A percentile compares a stretch with the other conserved stretches of the same genome.
phyloP scores from a whole-genome alignment of 1,140 invertebrate species.

The Drosophila lini region DNA sequence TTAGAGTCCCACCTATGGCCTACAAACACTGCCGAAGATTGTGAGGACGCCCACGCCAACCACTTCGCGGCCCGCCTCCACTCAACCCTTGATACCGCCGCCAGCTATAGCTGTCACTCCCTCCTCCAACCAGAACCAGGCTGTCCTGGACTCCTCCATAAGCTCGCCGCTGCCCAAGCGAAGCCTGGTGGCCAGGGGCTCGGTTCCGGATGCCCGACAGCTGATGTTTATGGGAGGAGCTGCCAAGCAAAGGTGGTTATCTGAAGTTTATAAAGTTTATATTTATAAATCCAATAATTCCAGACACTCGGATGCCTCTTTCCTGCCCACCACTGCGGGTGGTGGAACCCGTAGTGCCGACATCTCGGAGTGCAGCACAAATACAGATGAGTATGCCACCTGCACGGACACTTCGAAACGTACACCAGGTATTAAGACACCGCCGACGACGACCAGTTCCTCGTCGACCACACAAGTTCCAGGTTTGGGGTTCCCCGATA shows the following conservation, averaged over 20 bases:
- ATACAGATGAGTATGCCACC: conserved; percentile 95
- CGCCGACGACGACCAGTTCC: conserved; percentile 83
- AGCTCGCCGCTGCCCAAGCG: conserved; percentile 63
- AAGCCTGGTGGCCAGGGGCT: conserved; percentile 52
- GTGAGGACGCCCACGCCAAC: conserved; percentile 66
- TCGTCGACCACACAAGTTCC: conserved; percentile 84
- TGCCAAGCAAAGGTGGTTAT: conserved; percentile 58
- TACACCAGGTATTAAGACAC: conserved; percentile 85
- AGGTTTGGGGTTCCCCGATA: conserved; percentile 75
- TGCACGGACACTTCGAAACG: conserved; percentile 90
- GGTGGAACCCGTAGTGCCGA: conserved; percentile 88
- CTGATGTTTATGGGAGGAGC: conserved; percentile 57
- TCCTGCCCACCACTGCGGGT: conserved; percentile 38
- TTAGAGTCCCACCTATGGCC: conserved; percentile 75
- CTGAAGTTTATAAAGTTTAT: too few species aligned
- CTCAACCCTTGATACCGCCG: conserved; percentile 33
- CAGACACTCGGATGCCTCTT: conserved; percentile 69
- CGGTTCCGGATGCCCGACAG: conserved; percentile 64
- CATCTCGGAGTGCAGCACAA: conserved; percentile 93
- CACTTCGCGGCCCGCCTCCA: conserved; percentile 31
- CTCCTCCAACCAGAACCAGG: conserved; percentile 32
- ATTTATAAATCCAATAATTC: not conserved
- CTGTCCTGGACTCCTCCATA: conserved; percentile 22
- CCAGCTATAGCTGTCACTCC: conserved; percentile 67
- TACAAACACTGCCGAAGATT: conserved; percentile 71